A percentile compares a stretch with the other conserved stretches of the same genome.
Conservation (phyloP, 2,113 vertebrate genomes). For the Naja naja region DNA sequence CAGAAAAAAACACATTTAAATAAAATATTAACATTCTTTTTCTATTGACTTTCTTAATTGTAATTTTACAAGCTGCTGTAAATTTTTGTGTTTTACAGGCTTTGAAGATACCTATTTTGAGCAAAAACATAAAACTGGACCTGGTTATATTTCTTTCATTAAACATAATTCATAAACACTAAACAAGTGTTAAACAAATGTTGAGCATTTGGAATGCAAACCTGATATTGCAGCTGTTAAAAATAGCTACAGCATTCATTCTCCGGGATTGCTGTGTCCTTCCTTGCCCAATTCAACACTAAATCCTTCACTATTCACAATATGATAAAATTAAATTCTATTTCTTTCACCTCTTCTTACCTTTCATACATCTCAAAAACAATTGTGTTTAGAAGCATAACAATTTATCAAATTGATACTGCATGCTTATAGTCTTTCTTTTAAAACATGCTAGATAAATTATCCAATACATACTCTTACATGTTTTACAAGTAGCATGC, state of each 20-base stretch:
- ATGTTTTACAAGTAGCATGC: constrained; percentile 13
- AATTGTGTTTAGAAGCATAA: constrained; percentile 16
- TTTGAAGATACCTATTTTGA: neutral
- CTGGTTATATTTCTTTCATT: neutral
- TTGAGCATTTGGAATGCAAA: constrained; percentile 46
- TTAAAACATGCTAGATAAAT: neutral
- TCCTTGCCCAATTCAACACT: constrained; percentile 22
- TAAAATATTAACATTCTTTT: neutral
- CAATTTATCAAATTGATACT: neutral
- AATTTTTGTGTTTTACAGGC: neutral
- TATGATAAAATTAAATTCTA: constrained; percentile 43
- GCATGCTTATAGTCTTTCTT: constrained; percentile 10
- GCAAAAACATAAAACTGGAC: neutral
- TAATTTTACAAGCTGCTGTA: neutral
- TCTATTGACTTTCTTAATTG: neutral
- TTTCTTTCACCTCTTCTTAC: neutral
- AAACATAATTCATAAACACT: constrained; percentile 32
- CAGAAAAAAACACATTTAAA: neutral
- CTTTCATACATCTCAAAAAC: neutral
- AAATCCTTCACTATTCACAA: constrained; percentile 31
- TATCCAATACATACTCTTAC: neutral
- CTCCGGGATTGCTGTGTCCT: constrained; percentile 18
- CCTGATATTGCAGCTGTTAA: constrained; percentile 47
- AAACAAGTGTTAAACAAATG: constrained; percentile 45
- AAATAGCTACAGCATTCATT: constrained; percentile 52